These are phyloP conservation scores for Leptestheria dahalacensis DNA, from an alignment of 1,140 invertebrate genomes.

Conservation along the genomic window DNA sequence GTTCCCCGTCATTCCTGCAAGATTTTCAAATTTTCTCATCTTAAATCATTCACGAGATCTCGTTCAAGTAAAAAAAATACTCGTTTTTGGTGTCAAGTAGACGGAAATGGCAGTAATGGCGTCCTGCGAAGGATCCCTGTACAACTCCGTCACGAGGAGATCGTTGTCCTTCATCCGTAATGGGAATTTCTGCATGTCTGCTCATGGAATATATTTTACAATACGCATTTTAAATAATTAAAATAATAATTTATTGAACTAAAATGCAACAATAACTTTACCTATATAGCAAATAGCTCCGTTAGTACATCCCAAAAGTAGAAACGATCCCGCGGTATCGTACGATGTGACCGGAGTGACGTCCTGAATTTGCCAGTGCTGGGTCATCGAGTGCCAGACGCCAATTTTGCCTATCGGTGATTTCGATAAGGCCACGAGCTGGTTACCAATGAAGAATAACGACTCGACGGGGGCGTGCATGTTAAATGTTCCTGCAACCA, in stretches of 20 bases:
- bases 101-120: conserved; percentile 96
- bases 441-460: conserved; percentile 92
- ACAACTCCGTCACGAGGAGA: conserved; percentile 88
- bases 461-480: conserved; percentile 83
- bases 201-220: conserved; percentile 22
- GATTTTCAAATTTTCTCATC: conserved; percentile 6
- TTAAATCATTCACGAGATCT: too few relatives aligned
- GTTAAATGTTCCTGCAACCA: conserved; percentile 59
- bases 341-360: conserved; percentile 86
- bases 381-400: conserved; percentile 96
- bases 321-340: conserved; percentile 88
- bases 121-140: conserved; percentile 84
- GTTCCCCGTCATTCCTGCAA: conserved; percentile 80
- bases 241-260: conserved; percentile 18
- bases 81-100: conserved; percentile 93
- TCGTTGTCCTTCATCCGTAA: conserved; percentile 98
- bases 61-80: conserved; percentile 37
- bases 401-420: conserved; percentile 82
- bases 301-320: conserved; percentile 86
- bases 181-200: conserved; percentile 99
- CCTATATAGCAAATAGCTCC: conserved; percentile 96
- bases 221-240: too few relatives aligned
- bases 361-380: conserved; percentile 95
- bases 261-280: conserved; percentile 28
- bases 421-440: conserved; percentile 76